Evolutionary conservation across 2,113 vertebrate genomes (phyloP), one percentile per base, ranked within the genome.

Genomic region (Monopterus albus): DNA sequence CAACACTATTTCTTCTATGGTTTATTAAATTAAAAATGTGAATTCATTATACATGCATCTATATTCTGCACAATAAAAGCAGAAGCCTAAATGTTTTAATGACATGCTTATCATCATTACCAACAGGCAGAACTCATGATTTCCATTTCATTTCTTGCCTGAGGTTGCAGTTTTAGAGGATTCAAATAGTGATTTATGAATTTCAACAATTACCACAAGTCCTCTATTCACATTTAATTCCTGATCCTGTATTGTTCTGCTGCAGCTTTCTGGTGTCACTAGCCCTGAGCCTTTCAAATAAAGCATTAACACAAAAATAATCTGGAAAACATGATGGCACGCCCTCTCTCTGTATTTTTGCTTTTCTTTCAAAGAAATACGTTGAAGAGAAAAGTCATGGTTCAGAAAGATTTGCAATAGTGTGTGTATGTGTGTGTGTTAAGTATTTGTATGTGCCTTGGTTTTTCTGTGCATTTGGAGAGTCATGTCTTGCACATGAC

Each of bases 291-390:
- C 26, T 28, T 60, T 61, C 21, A 23, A 28, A 42, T 42, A 28
- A 60, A 42, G 35, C 49, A 43, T 67, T 66, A 55, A 35, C 33
- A 21, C 43, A 61, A 31, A 73, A 33, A 66, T 42, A 49, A 67
- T 66, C 20, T 66, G 42, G 12, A 65, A 60, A 69, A 39, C 50
- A 35, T n/a, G 35, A 60, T 50, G 51, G 40, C 21, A 72, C 50
- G 52, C 53, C 65, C 21, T 51, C 39, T 45, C 29, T 21, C 50
- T 56, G 11, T 35, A 15, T 57, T 69, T 47, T 10, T 13, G 33
- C 29, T 64, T 4, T 26, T 35, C 39, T 55, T 45, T 15, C 13
- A 67, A 62, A 67, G 29, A 49, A 55, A 50, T 42, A 15, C 18
- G 51, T 45, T 70, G 26, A 33, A 26, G 10, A 15, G n/a, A 55